Conservation (phyloP, 35 echinoderm and acorn worm species). For the Ophiothrix spiculata region DNA sequence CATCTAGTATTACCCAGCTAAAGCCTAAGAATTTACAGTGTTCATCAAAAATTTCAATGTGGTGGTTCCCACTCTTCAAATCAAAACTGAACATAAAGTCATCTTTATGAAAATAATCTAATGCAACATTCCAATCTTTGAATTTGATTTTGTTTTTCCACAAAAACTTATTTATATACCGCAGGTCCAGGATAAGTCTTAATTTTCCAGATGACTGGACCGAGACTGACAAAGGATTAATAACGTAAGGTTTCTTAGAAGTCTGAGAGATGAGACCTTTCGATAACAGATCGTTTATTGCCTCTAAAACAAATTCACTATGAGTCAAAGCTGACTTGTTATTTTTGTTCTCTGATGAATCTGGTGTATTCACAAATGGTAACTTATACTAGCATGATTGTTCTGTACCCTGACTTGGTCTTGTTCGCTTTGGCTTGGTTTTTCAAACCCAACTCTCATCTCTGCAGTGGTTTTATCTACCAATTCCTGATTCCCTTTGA, state of each 20-base stretch:
- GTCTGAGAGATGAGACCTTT: neutral
- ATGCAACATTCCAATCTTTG: slow-evolving; percentile 21
- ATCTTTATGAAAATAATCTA: slow-evolving; percentile 10
- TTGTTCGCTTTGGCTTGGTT: too few relatives aligned
- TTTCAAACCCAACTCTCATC: too few relatives aligned
- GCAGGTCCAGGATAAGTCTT: slow-evolving; percentile 31
- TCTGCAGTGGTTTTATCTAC: too few relatives aligned
- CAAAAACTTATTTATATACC: slow-evolving; percentile 32
- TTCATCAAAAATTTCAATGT: slow-evolving; percentile 35
- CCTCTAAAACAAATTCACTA: slow-evolving; percentile 9
- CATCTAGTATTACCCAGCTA: neutral
- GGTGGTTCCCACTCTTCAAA: slow-evolving; percentile 25
- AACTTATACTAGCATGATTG: slow-evolving; percentile 13
- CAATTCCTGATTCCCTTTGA: too few relatives aligned
- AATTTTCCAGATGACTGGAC: slow-evolving; percentile 28
- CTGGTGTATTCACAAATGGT: slow-evolving; percentile 1
- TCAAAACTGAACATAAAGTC: slow-evolving; percentile 30
- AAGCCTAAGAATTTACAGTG: slow-evolving; percentile 22
- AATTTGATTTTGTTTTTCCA: slow-evolving; percentile 29
- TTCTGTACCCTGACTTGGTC: too few relatives aligned
- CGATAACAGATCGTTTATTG: neutral
- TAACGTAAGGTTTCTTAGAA: neutral
- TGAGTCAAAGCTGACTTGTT: neutral
- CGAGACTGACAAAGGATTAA: slow-evolving; percentile 23
- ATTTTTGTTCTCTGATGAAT: neutral